Base-by-base conservation (phyloP, 2,113 vertebrate genomes). In the Eulemur macaco region DNA sequence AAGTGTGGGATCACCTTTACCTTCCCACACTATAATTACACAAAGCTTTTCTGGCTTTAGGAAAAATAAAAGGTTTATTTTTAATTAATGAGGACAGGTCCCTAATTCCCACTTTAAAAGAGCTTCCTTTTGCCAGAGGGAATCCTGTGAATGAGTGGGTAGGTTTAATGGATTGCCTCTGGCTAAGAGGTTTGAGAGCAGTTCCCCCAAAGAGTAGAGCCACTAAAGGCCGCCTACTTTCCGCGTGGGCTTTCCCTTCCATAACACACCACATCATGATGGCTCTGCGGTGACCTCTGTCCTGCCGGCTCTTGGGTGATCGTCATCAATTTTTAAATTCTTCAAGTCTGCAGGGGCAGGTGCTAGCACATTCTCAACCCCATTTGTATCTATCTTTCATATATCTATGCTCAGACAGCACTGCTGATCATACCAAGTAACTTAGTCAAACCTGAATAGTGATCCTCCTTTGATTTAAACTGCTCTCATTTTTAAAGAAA, bases 1-100 rank as follows among this genome's bases (percentile, higher is more conserved):
- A 83, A 74, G 56, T 86, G 56, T 77, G 76, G 50, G 78, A 80
- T 86, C 50, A 29, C 42, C 54, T 76, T 69, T 64, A 29, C 71
- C 64, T 91, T 82, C 86, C 82, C 37, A 89, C 89, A 88, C 92
- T 71, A 6, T 39, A 91, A 97, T 96, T 95, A 95, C 42, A 56
- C 8, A 97, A 97, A 97, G 95, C 82, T 93, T 91, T n/a, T 68
- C 84, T 52, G 78, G 89, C 86, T 97, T 96, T 88, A 85, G 91
- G 68, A 92, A 95, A 93, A 86, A 92, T 66, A 95, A 95, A 58
- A 95, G 90, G 89, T 56, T 88, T 97, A 81, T 76, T 95, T 89
- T 92, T 86, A 93, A 84, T 96, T 93, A 97, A 94, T 2, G 2
- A 96, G 58, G 18, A 50, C 54, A 94, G 71, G 93, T 54, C 58